Evolutionary conservation across 2,113 vertebrate genomes (phyloP), one percentile per base, ranked within the genome.

Genomic region (Xenopus tropicalis): DNA sequence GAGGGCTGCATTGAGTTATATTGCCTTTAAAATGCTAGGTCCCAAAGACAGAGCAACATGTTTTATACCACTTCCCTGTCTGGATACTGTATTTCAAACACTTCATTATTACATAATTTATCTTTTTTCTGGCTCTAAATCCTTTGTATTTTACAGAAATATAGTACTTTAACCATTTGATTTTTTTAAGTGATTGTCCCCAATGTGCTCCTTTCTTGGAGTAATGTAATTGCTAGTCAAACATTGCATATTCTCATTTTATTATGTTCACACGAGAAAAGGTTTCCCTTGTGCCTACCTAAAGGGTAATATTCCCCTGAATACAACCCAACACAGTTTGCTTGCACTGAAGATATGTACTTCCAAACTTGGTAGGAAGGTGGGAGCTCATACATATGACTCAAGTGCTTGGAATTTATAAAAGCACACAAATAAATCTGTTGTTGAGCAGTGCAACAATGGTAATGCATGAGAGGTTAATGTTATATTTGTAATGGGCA

Each of bases 381-480:
- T 42, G 14, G 37, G 24, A 69, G 54, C 24, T 37, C 51, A 29
- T 19, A 54, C 61, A 19, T 51, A 24, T 48, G 46, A 48, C 43
- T 71, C 42, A 71, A 71, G 58, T 22, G 17, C 16, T 9, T 21
- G 22, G 43, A 62, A 71, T 71, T 44, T 71, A 46, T 42, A 59
- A 71, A 48, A 23, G 61, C 6, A 29, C 63, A 51, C 58, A 63
- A 63, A 62, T 71, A 44, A 51, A 63, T 62, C 43, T 61, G n/a
- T 43, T 22, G n/a, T 24, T 51, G 59, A 51, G 43, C 12, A 25
- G 17, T 69, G 51, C 43, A 42, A 43, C 13, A 71, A 29, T 48
- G 44, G 56, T 42, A 51, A 43, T 52, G 23, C 23, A 52, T 62
- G 37, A 71, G 19, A 71, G 12, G 24, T 58, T 48, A 71, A 63